These are phyloP conservation scores for Drosophila arizonae DNA, from an alignment of 1,140 invertebrate genomes.

Conservation along the genomic window DNA sequence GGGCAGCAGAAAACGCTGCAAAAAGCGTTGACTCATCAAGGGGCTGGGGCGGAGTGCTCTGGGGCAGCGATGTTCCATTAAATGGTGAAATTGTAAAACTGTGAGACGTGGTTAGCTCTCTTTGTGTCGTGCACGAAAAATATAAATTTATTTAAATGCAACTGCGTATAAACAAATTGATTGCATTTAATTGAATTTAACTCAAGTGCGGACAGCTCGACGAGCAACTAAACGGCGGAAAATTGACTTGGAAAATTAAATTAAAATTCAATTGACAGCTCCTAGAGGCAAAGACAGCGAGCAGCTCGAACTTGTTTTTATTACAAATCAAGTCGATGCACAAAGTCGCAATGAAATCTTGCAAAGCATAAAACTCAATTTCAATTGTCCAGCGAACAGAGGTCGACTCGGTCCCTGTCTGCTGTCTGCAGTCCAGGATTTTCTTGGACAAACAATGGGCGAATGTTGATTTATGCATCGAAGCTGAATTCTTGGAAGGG, in stretches of 20 bases:
- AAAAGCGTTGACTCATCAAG: conserved; percentile 60
- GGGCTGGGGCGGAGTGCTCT: neutral
- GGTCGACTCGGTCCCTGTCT: neutral
- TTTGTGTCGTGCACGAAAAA: conserved; percentile 26
- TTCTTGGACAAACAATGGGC: conserved; percentile 71
- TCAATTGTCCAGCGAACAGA: conserved; percentile 48
- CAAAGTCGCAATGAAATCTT: conserved; percentile 75
- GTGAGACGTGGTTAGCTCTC: conserved; percentile 23
- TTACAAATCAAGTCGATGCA: conserved; percentile 49
- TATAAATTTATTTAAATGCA: conserved; percentile 71
- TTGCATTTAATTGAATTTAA: conserved; percentile 78
- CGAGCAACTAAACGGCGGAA: conserved; percentile 33
- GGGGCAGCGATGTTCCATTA: conserved; percentile 12
- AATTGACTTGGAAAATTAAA: conserved; percentile 73
- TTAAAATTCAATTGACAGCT: conserved; percentile 68
- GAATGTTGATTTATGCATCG: conserved; percentile 73
- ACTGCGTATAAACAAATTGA: conserved; percentile 80
- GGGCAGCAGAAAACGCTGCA: conserved; percentile 30
- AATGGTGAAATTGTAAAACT: conserved; percentile 27
- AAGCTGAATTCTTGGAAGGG: conserved; percentile 64
- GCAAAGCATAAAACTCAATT: conserved; percentile 74
- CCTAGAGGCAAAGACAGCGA: conserved; percentile 40
- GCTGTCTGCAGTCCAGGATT: conserved; percentile 29
- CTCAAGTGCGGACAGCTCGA: conserved; percentile 41
- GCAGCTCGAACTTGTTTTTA: conserved; percentile 26